These are phyloP conservation scores for Paramuricea clavata DNA, from an alignment of 92 coral and sea anemone genomes.

Conservation along the genomic window DNA sequence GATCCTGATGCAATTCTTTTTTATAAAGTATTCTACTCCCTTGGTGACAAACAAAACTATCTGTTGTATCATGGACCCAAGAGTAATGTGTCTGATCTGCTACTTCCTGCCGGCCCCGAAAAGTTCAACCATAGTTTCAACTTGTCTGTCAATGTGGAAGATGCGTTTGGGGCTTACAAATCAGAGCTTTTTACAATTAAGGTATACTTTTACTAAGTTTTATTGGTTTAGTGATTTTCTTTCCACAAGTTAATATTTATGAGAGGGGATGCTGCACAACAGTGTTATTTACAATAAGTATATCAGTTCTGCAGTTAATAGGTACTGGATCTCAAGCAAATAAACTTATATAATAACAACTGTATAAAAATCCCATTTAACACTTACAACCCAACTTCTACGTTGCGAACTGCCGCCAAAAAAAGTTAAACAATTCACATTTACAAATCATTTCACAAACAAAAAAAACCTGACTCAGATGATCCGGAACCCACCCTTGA, in stretches of 20 bases:
- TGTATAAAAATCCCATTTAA: too few relatives aligned
- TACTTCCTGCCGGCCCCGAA: constrained; percentile 75
- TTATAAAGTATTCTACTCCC: constrained; percentile 72
- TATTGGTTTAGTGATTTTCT: not conserved
- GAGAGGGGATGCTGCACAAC: too few relatives aligned
- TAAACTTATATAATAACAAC: too few relatives aligned
- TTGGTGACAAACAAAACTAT: constrained; percentile 27
- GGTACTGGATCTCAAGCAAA: too few relatives aligned
- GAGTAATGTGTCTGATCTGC: constrained; percentile 26
- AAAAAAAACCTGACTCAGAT: too few relatives aligned
- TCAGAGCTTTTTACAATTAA: constrained; percentile 45
- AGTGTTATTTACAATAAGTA: too few relatives aligned
- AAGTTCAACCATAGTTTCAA: constrained; percentile 41
- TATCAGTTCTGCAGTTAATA: too few relatives aligned
- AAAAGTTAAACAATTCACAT: too few relatives aligned
- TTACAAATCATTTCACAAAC: too few relatives aligned
- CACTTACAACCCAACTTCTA: too few relatives aligned
- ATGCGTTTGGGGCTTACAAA: constrained; percentile 75
- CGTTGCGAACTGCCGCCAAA: too few relatives aligned
- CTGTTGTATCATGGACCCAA: constrained; percentile 80
- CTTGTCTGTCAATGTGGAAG: constrained; percentile 71
- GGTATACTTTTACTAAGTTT: constrained; percentile 48
- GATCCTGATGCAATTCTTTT: constrained; percentile 68
- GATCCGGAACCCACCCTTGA: too few relatives aligned
- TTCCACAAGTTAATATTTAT: not conserved